Evolutionary conservation across 2,113 vertebrate species (phyloP), one percentile per base, ranked within the genome.

Genomic region (Solea solea): DNA sequence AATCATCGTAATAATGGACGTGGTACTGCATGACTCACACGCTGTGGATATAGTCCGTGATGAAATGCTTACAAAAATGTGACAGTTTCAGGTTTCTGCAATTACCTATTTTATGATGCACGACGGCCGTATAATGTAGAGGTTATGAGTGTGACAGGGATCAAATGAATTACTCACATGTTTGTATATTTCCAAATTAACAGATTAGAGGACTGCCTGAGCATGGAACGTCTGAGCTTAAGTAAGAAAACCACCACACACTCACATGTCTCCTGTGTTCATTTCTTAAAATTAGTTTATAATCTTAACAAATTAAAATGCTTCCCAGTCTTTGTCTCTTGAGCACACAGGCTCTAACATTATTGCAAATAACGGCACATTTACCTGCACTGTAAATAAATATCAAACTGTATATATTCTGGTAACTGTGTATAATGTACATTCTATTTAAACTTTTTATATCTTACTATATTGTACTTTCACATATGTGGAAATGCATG

Each of bases 181-280:
- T 21, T 76, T 8, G 8, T 74, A 5, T 39, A n/a, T 44, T 13
- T 77, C 67, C 72, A 16, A 28, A 8, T 63, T 69, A 82, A 54
- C 86, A 88, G 87, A 69, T 51, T 64, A 67, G 62, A 81, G 49
- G 69, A 77, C 72, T 73, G 73, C 74, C 69, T 25, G 39, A 50
- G 54, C 10, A 1, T 45, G 39, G 51, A 41, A 10, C 14, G 4
- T 48, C 12, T 14, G 4, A 48, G 4, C 11, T 10, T 0, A 39
- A n/a, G 9, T 21, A 13, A 69, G 52, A 16, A 74, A 56, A 44
- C 3, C n/a, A 15, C 40, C 21, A 49, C 42, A 52, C 54, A 14
- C 14, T 21, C 21, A 21, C 1, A 21, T 21, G 21, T 21, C 9
- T 41, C 41, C 28, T 64, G 15, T 58, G 62, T 70, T 69, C 27